These are phyloP conservation scores for Bugulina stolonifera DNA, from an alignment of 2,888 invertebrate species.

Conservation along the genomic window DNA sequence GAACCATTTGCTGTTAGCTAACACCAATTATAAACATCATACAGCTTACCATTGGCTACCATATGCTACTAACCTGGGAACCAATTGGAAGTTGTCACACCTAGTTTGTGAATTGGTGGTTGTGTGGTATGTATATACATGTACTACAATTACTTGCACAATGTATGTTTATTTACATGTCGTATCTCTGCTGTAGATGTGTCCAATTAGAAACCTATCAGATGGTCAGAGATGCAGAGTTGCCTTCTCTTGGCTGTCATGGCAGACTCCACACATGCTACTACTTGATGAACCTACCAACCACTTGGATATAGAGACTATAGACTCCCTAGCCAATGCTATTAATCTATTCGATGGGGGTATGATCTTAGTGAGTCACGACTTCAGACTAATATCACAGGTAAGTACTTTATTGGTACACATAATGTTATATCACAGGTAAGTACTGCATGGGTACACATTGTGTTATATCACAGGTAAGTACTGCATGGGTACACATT, in stretches of 20 bases:
- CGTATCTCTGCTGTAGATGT: conserved; percentile 60
- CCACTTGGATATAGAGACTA: conserved; percentile 63
- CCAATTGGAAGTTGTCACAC: too few species aligned
- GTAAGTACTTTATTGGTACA: conserved; percentile 57
- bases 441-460: too few species aligned
- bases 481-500: too few species aligned
- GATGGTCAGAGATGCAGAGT: conserved; percentile 98
- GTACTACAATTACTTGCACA: too few species aligned
- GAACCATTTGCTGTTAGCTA: too few species aligned
- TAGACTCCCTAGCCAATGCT: conserved; percentile 94
- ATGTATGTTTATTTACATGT: not conserved
- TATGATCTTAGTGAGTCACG: conserved; percentile 98
- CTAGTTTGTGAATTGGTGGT: too few species aligned
- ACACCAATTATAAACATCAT: too few species aligned
- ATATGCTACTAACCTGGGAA: too few species aligned
- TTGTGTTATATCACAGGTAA: too few species aligned
- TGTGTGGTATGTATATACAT: too few species aligned
- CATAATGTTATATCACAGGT: too few species aligned
- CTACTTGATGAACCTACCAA: conserved; percentile 61
- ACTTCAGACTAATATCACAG: conserved; percentile 97
- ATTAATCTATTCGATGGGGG: conserved; percentile 98
- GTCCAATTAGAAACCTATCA: conserved; percentile 86
- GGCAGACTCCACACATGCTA: conserved; percentile 91
- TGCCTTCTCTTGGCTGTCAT: conserved; percentile 96
- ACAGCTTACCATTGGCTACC: too few species aligned